Conservation (phyloP, 2,113 vertebrate genomes). For the Hucho hucho region DNA sequence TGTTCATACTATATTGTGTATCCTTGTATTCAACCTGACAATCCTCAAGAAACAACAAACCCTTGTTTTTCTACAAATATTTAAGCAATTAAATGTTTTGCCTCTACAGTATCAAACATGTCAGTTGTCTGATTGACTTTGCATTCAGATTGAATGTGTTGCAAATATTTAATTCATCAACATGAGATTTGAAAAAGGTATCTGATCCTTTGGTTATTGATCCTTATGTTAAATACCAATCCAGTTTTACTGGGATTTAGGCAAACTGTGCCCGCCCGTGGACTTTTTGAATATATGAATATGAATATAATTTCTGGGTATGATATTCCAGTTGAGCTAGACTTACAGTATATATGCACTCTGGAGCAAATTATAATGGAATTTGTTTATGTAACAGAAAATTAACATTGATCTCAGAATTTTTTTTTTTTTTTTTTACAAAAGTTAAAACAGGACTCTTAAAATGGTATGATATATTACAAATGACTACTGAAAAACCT, state of each 20-base stretch:
- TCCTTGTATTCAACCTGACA: neutral
- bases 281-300: neutral
- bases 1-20: neutral
- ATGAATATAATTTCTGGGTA: too few relatives aligned
- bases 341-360: too few relatives aligned
- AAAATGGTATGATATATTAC: constrained; percentile 33
- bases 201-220: neutral
- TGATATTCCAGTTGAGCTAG: too few relatives aligned
- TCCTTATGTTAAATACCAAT: neutral
- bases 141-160: neutral
- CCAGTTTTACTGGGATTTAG: neutral
- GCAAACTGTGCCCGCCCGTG: constrained; percentile 1
- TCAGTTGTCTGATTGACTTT: constrained; percentile 11
- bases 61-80: neutral
- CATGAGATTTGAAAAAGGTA: neutral
- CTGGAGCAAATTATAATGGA: too few relatives aligned
- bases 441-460: constrained; percentile 28
- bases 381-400: too few relatives aligned
- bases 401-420: neutral
- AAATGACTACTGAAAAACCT: constrained; percentile 28
- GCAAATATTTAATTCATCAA: constrained; percentile 1
- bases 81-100: neutral
- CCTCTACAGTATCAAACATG: neutral
- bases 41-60: constrained; percentile 6
- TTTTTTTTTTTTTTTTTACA: neutral